A percentile compares a stretch with the other conserved stretches of the same genome.
phyloP scores from a whole-genome alignment of 1,140 invertebrate genomes.

The Tetramorium alpestre region DNA sequence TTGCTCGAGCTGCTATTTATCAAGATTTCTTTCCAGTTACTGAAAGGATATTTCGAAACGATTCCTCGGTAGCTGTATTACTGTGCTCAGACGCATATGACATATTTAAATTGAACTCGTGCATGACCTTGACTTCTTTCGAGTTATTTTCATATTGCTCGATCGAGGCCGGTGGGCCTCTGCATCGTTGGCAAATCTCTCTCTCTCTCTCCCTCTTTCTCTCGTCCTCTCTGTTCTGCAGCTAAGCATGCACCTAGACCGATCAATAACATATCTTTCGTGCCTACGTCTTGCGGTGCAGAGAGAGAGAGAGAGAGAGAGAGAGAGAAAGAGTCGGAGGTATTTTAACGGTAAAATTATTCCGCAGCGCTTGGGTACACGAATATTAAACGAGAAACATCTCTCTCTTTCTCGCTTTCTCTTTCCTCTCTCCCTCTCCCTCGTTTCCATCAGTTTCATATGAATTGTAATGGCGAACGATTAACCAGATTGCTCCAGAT shows the following conservation, averaged over 20 bases:
- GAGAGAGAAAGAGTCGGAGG: neutral
- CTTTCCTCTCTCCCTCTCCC: too few species aligned
- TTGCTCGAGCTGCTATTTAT: neutral
- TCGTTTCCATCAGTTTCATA: neutral
- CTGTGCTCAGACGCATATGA: neutral
- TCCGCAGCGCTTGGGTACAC: neutral
- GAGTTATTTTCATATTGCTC: conserved; percentile 65
- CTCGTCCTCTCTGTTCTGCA: conserved; percentile 26
- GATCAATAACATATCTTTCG: conserved; percentile 67
- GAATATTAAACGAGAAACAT: neutral
- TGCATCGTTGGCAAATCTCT: conserved; percentile 21
- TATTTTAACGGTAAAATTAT: conserved; percentile 48
- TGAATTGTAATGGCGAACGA: conserved; percentile 11
- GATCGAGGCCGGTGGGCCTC: conserved; percentile 35
- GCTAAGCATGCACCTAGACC: conserved; percentile 37
- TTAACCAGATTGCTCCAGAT: neutral
- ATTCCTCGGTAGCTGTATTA: neutral
- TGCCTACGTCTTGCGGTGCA: conserved; percentile 41
- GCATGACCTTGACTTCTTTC: conserved; percentile 58
- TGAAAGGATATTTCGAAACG: neutral
- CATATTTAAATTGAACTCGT: conserved; percentile 54
- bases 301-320: too few species aligned
- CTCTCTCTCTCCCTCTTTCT: neutral
- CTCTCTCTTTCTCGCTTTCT: neutral
- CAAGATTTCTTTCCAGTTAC: neutral